Evolutionary conservation across 2,888 invertebrate genomes (phyloP), one percentile per base, ranked within the genome.

Genomic region (Hoplodrina blanda): DNA sequence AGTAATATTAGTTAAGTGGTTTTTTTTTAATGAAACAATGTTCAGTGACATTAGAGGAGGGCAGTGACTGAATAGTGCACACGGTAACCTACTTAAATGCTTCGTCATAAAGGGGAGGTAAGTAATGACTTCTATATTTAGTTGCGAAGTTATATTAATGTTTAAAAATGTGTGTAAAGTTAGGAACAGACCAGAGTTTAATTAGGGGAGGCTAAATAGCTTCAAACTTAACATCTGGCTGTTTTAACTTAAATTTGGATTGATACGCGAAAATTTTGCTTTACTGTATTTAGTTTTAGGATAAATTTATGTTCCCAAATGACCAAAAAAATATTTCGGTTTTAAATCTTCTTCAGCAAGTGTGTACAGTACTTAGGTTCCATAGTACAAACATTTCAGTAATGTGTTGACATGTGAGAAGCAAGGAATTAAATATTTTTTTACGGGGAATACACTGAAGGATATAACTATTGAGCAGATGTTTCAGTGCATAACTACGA

Each of bases 11-110:
- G 46, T 80, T 41, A 37, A 63, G 76, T 83, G 76, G 33, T 54
- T 79, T 54, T 83, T 81, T 71, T 84, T 82, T 76, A 80, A 78
- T 83, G 54, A 76, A 85, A 87, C 83, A 87, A 85, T 84, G 85
- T 88, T 87, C 71, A 88, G 90, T 92, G 90, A 89, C 85, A 88
- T 90, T 87, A 84, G 81, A 77, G 62, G 53, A 82, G 79, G 83
- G 84, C 84, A 87, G 90, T 91, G 89, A 88, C 87, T 92, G 89
- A 89, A 89, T 88, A 90, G 91, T 92, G 92, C 87, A 90, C 83
- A 87, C 87, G 89, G 89, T 90, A 92, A 92, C 91, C 92, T 92
- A 93, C 89, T 92, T 91, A 89, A 87, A 91, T 90, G 91, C 90
- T 86, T 89, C 90, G 87, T 90, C 89, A 89, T 89, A 92, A 86